Base-by-base conservation (phyloP, 2,888 invertebrate genomes). In the Tetranychus truncatus region DNA sequence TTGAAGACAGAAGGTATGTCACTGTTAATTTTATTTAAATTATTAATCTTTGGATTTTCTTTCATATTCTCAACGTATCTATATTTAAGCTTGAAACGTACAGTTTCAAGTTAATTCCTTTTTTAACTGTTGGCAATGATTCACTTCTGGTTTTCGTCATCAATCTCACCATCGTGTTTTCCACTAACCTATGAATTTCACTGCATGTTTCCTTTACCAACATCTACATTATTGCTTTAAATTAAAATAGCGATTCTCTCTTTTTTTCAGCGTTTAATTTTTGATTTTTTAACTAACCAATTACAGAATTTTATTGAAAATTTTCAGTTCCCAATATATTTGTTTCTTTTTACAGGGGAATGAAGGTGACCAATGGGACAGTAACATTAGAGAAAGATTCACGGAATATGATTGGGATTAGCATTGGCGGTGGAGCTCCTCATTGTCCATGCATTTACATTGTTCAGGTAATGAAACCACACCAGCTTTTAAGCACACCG, bases 401-500 rank as follows among this genome's bases (percentile, higher is more conserved):
- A 78, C 92, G 92, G 82, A 88, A 88, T 79, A 85, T 99, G 46
- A 95, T 99, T 78, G 99, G 99, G 1, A 96, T 99, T 80, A 95
- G 95, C 82, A 97, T 99, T 78, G 97, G 73, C 0, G 99, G 97
- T 1, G 95, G 95, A 66, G 91, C 93, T 34, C 91, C 97, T 5
- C 83, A 91, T 74, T 99, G 99, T 80, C 97, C 97, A 0, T 99
- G 97, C 82, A 86, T 99, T 7, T 99, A 99, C 82, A 94, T 99
- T 78, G 97, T 99, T 0, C 97, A 99, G 87, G 89, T 91, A 72
- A 72, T 72, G 6, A 45, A 45, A 55, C 55, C 15, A 55, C 15
- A 6, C 15, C 15, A 55, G 15, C 9, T 15, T 55, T 6, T 55
- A 55, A 34, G 3, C 34, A 34, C 34, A 4, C 34, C 34, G 34